A percentile compares a stretch with the other conserved stretches of the same genome.
phyloP scores from a whole-genome alignment of 2,113 vertebrate species.

The Phyllopteryx taeniolatus region DNA sequence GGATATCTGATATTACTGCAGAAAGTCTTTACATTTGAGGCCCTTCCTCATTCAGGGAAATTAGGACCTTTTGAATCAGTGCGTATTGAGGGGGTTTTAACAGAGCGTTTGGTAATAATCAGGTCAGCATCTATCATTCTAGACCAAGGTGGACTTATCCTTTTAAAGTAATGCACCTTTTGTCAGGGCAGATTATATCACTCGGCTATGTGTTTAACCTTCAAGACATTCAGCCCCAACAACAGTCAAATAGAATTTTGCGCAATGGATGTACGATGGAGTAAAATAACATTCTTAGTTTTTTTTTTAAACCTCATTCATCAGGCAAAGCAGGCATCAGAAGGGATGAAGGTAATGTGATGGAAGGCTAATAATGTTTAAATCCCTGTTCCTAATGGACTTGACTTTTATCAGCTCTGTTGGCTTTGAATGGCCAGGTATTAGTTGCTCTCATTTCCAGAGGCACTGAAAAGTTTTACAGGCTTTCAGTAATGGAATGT shows the following conservation, averaged over 20 bases:
- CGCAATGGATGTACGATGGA: background rate
- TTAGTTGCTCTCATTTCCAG: slow-evolving; percentile 22
- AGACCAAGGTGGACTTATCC: slow-evolving; percentile 12
- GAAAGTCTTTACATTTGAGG: background rate
- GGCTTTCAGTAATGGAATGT: slow-evolving; percentile 1
- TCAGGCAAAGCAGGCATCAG: slow-evolving; percentile 30
- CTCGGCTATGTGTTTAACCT: slow-evolving; percentile 11
- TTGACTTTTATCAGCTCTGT: slow-evolving; percentile 35
- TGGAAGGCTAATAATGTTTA: slow-evolving; percentile 42
- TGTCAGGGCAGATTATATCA: slow-evolving; percentile 18
- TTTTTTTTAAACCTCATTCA: slow-evolving; percentile 33
- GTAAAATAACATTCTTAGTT: slow-evolving; percentile 25
- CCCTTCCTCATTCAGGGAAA: background rate
- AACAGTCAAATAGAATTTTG: slow-evolving; percentile 21
- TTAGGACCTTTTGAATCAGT: background rate
- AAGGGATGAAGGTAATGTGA: slow-evolving; percentile 44
- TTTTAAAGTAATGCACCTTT: slow-evolving; percentile 21
- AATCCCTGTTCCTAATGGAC: slow-evolving; percentile 27
- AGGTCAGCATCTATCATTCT: background rate
- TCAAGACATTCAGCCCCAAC: slow-evolving; percentile 1
- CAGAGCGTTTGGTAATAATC: background rate
- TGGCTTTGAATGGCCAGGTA: slow-evolving; percentile 28
- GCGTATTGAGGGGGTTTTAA: slow-evolving; percentile 14
- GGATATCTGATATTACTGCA: background rate
- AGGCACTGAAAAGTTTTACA: slow-evolving; percentile 17